A percentile compares a stretch with the other conserved stretches of the same genome.
These are phyloP conservation scores for Drosophila emarginata DNA, from an alignment of 2,888 invertebrate species.

Conservation along the genomic window DNA sequence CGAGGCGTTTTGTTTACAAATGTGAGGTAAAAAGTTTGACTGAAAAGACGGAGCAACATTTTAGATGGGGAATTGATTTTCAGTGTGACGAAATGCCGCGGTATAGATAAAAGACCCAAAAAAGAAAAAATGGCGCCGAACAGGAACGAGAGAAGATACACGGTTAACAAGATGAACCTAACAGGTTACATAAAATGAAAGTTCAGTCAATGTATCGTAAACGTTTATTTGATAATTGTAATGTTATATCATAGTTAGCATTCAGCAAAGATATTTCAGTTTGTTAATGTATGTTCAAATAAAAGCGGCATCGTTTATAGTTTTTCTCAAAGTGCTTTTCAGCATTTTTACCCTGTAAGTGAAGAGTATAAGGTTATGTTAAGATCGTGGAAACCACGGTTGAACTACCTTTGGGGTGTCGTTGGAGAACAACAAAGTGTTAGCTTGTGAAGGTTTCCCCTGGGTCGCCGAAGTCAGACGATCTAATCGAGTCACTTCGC, in stretches of 20 bases:
- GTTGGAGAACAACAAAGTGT: too few species aligned
- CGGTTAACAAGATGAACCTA: not conserved
- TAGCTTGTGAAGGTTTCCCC: too few species aligned
- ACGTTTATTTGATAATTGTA: not conserved
- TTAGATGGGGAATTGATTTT: conserved; percentile 72
- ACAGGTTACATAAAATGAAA: not conserved
- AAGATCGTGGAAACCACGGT: too few species aligned
- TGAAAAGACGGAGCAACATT: conserved; percentile 54
- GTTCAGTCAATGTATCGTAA: not conserved
- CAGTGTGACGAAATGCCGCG: conserved; percentile 61
- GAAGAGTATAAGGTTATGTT: not conserved
- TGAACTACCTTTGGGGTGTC: too few species aligned
- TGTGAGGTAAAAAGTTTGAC: conserved; percentile 52
- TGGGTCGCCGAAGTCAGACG: too few species aligned
- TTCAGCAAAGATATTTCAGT: not conserved
- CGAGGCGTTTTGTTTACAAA: conserved; percentile 70
- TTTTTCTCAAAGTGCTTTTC: not conserved
- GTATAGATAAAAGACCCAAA: conserved; percentile 37
- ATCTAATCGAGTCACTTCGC: too few species aligned
- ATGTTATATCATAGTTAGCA: not conserved
- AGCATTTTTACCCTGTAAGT: not conserved
- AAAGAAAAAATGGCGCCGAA: conserved; percentile 18
- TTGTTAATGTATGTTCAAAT: conserved; percentile 1
- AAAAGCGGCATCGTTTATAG: not conserved
- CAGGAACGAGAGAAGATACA: not conserved